Evolutionary conservation across 2,797 vertebrate genomes (phyloP), one percentile per base, ranked within the genome.

Genomic region (Rousettus madagascariensis): DNA sequence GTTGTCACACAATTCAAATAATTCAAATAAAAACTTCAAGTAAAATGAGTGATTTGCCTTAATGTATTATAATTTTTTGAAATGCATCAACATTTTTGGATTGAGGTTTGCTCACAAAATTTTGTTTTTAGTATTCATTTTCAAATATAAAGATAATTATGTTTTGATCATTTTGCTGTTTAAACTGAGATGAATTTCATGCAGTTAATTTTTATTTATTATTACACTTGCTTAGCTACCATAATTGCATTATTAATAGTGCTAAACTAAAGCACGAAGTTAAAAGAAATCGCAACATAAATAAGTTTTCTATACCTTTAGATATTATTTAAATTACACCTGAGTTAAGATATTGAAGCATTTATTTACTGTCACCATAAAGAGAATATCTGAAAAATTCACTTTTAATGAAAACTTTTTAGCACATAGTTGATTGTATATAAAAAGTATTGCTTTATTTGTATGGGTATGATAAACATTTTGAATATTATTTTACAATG

Each of bases 231-330:
- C 77, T 13, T 74, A 88, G 95, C 68, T 95, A 61, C 82, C 26
- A 95, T 78, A 91, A 95, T 90, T 96, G 8, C 33, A 91, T 93
- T 88, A 80, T 95, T 94, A 90, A 87, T 86, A 90, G 16, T 78
- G 15, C 7, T 75, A 30, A 57, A 11, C 41, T 59, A 95, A 93
- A 91, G 3, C 38, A 63, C 30, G 88, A 91, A 79, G 36, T 22
- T 78, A 94, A 90, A 89, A 71, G 26, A 91, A 82, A 68, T 90
- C 4, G 4, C 46, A 69, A 65, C 22, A 65, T 74, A 92, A 38
- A 61, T 80, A 71, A 78, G 8, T 77, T 85, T 82, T 61, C 30
- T n/a, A 30, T 55, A 55, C 53, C 16, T 87, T 94, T 90, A 55
- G 41, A 72, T 78, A 55, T 4, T 43, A n/a, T 68, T 69, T 90